Evolutionary conservation across 2,113 vertebrate genomes (phyloP).

Genomic region (Neomonachus schauinslandi): DNA sequence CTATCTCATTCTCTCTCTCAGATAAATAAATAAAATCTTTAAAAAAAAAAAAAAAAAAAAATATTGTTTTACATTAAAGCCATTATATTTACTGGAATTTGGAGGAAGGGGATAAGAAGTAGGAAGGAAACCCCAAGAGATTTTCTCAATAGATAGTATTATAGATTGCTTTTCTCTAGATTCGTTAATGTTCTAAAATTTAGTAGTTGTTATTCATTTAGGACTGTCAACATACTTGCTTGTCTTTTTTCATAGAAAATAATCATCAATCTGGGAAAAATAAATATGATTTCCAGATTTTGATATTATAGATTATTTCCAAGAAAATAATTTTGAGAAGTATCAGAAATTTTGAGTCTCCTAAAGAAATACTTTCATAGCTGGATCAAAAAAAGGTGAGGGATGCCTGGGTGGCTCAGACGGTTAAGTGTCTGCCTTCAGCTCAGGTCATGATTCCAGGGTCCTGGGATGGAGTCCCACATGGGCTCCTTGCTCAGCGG

Average conservation of each 20-base stretch:
- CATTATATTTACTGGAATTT: not conserved
- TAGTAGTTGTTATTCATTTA: not conserved
- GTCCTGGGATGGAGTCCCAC: not conserved
- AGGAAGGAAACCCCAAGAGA: not conserved
- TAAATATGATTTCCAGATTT: not conserved
- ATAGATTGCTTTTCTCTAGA: not conserved
- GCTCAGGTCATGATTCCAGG: not conserved
- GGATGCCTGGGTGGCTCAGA: not conserved
- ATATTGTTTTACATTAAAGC: conserved; percentile 1
- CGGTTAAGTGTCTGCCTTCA: not conserved
- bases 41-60: no score
- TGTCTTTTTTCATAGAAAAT: not conserved
- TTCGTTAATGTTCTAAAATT: not conserved
- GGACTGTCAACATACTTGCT: not conserved
- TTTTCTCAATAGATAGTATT: not conserved
- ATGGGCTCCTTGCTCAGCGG: not conserved
- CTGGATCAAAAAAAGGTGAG: not conserved
- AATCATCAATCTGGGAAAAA: not conserved
- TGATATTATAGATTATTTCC: not conserved
- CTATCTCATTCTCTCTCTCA: no score
- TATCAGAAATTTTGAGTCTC: not conserved
- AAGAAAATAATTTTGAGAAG: conserved; percentile 11
- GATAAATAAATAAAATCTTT: no score
- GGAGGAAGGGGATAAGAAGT: not conserved
- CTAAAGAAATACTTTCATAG: not conserved